These are phyloP conservation scores for Xylocopa sonorina DNA, from an alignment of 1,140 invertebrate species.

Conservation along the genomic window DNA sequence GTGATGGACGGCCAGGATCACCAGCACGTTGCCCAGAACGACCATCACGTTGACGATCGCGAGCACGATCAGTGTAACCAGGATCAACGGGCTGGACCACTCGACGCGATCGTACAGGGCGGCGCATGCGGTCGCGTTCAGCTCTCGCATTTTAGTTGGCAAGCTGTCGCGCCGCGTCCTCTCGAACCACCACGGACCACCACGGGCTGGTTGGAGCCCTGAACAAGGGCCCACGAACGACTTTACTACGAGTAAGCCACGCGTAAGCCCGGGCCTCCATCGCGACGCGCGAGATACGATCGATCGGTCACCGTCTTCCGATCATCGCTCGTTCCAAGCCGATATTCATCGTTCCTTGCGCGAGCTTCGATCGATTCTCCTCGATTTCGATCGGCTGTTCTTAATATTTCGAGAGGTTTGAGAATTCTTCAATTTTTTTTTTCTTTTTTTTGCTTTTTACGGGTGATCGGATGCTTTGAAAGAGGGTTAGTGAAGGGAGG, in stretches of 20 bases:
- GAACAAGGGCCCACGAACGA: not conserved
- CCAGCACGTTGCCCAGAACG: slow-evolving; percentile 93
- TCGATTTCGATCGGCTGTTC: accelerated
- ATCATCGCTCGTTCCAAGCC: not conserved
- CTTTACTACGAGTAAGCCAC: not conserved
- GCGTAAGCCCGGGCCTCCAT: slow-evolving; percentile 10
- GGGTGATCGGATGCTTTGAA: too few relatives aligned
- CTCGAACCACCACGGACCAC: slow-evolving; percentile 37
- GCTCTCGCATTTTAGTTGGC: slow-evolving; percentile 79
- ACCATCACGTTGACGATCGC: slow-evolving; percentile 93
- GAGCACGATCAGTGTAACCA: slow-evolving; percentile 89
- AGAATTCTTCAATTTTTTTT: not conserved
- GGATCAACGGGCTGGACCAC: slow-evolving; percentile 89
- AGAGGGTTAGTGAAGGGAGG: too few relatives aligned
- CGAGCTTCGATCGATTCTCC: too few relatives aligned
- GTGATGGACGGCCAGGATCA: slow-evolving; percentile 95
- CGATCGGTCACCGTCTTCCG: not conserved
- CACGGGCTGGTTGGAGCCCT: slow-evolving; percentile 23
- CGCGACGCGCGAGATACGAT: not conserved
- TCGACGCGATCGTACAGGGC: slow-evolving; percentile 88
- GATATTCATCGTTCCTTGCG: slow-evolving; percentile 4
- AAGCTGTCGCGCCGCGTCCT: slow-evolving; percentile 33
- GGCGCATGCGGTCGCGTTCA: slow-evolving; percentile 90
- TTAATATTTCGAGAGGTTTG: too few relatives aligned
- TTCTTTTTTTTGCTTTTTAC: not conserved